Evolutionary conservation across 2,797 vertebrate species (phyloP).

Genomic region (Poeciliopsis paucimaculata): DNA sequence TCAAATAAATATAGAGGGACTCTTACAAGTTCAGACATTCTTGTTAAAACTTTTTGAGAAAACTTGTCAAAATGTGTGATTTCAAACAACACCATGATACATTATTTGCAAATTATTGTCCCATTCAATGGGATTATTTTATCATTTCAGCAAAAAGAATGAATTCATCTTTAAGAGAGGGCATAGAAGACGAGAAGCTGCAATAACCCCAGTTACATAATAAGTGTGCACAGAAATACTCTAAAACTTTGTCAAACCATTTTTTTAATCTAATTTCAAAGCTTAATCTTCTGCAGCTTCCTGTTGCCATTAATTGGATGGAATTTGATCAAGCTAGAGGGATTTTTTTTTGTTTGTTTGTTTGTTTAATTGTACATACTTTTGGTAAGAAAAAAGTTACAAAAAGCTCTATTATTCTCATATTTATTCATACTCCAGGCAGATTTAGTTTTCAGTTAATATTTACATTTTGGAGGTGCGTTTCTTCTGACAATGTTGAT

Average conservation of each 20-base stretch:
- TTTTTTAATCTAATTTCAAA: slow-evolving; percentile 2
- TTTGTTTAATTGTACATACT: background rate
- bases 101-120: background rate
- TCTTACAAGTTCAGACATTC: background rate
- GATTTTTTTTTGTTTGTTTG: background rate
- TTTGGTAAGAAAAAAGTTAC: background rate
- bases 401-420: background rate
- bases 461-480: background rate
- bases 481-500: background rate
- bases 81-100: background rate
- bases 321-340: background rate
- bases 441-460: background rate
- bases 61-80: background rate
- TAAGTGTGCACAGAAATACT: background rate
- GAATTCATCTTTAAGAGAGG: background rate
- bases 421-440: background rate
- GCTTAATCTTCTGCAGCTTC: background rate
- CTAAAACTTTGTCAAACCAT: background rate
- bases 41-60: background rate
- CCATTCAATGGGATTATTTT: background rate
- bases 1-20: background rate
- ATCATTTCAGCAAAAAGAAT: background rate
- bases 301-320: background rate
- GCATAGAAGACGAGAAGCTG: background rate
- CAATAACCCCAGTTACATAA: background rate